Conservation (phyloP, 2,797 vertebrate genomes). For the Tachyglossus aculeatus region DNA sequence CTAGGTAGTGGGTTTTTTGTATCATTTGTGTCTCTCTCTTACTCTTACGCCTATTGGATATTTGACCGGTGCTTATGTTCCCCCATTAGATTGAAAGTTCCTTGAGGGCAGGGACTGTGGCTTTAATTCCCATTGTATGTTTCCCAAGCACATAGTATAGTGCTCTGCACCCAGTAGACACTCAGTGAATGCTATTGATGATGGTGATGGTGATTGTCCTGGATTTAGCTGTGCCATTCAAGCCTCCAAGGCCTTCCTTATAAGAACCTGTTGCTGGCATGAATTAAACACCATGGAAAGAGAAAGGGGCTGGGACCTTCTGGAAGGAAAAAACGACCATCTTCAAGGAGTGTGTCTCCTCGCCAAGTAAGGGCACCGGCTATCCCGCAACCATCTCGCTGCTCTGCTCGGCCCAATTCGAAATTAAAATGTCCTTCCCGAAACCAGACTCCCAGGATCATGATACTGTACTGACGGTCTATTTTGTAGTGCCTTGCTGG, state of each 20-base stretch:
- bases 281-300: constrained; percentile 64
- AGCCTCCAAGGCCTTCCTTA: constrained; percentile 57
- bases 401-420: neutral
- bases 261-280: constrained; percentile 47
- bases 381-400: neutral
- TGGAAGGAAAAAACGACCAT: constrained; percentile 31
- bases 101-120: no score
- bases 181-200: no score
- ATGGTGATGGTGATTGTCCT: neutral
- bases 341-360: constrained; percentile 61
- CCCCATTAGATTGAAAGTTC: no score
- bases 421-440: neutral
- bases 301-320: constrained; percentile 53
- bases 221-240: constrained; percentile 47
- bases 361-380: constrained; percentile 52
- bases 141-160: no score
- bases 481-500: constrained; percentile 54
- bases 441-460: neutral
- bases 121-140: no score
- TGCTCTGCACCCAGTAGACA: no score
- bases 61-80: no score
- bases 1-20: no score
- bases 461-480: constrained; percentile 3
- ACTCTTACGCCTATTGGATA: no score
- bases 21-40: no score